Percentiles rank a stretch among this genome's conserved stretches.
Evolutionary conservation across 2,113 vertebrate species (phyloP).

Genomic region (Propithecus coquereli): DNA sequence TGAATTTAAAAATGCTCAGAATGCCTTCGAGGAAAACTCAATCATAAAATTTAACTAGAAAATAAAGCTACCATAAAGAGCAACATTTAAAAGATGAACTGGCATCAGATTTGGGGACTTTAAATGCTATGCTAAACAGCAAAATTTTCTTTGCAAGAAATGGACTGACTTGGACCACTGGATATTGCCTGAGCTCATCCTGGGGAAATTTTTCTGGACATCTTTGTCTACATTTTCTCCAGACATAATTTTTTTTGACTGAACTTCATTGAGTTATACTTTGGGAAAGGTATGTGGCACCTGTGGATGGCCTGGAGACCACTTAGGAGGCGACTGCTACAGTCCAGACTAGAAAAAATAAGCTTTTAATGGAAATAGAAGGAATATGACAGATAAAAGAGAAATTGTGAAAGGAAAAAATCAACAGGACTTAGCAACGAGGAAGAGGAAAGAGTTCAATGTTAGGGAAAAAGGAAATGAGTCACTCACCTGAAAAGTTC

Average conservation of each 20-base stretch:
- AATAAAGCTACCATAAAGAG: slow-evolving; percentile 1
- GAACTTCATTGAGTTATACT: neutral
- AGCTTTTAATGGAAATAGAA: neutral
- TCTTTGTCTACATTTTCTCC: neutral
- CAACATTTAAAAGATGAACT: slow-evolving; percentile 26
- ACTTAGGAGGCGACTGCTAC: neutral
- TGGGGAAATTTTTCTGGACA: neutral
- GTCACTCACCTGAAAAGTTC: neutral
- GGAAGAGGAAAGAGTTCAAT: neutral
- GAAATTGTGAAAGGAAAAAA: neutral
- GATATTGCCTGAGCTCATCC: neutral
- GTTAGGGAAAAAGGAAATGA: neutral
- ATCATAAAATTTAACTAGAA: neutral
- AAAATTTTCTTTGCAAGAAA: slow-evolving; percentile 44
- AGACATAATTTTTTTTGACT: neutral
- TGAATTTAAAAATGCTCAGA: neutral
- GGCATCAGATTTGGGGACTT: neutral
- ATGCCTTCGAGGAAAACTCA: neutral
- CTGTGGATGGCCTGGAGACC: neutral
- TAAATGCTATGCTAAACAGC: neutral
- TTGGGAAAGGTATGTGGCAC: neutral
- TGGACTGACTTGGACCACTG: neutral
- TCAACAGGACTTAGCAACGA: neutral
- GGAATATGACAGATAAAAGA: neutral
- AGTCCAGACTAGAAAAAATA: neutral